A percentile compares a stretch with the other conserved stretches of the same genome.
Conservation (phyloP, 1,140 invertebrate species). For the Pogonomyrmex barbatus region DNA sequence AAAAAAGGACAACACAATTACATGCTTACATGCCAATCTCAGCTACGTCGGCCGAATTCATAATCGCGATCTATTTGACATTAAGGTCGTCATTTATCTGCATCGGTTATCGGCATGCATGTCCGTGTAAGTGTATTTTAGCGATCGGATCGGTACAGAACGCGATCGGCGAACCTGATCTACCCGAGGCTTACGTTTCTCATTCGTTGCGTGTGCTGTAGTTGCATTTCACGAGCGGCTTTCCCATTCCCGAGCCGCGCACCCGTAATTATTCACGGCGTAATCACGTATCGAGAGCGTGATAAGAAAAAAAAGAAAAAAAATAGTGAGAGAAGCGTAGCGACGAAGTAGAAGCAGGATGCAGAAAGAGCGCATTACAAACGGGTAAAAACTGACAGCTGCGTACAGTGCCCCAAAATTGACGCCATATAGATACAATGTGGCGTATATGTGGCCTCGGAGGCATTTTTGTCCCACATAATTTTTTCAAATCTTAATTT, state of each 20-base stretch:
- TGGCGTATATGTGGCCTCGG: neutral
- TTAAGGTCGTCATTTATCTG: conserved; percentile 41
- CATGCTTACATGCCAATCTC: conserved; percentile 42
- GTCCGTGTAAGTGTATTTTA: conserved; percentile 51
- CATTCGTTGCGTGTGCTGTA: conserved; percentile 29
- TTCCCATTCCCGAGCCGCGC: conserved; percentile 50
- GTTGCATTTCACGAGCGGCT: conserved; percentile 45
- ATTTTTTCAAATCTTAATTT: neutral
- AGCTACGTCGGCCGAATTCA: conserved; percentile 62
- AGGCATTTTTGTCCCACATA: neutral
- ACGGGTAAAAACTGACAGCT: neutral
- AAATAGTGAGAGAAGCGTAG: neutral
- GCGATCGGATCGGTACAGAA: conserved; percentile 71
- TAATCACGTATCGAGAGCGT: conserved; percentile 50
- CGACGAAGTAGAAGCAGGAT: neutral
- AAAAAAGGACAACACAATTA: conserved; percentile 59
- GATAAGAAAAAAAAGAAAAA: conserved; percentile 30
- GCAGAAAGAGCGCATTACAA: neutral
- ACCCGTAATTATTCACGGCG: conserved; percentile 62
- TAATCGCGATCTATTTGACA: conserved; percentile 47
- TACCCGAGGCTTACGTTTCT: conserved; percentile 46
- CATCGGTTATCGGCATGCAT: conserved; percentile 52
- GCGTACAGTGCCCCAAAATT: neutral
- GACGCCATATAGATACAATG: neutral
- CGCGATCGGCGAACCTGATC: conserved; percentile 63